These are phyloP conservation scores for Penaeus japonicus DNA, from an alignment of 1,140 invertebrate species.

Conservation along the genomic window DNA sequence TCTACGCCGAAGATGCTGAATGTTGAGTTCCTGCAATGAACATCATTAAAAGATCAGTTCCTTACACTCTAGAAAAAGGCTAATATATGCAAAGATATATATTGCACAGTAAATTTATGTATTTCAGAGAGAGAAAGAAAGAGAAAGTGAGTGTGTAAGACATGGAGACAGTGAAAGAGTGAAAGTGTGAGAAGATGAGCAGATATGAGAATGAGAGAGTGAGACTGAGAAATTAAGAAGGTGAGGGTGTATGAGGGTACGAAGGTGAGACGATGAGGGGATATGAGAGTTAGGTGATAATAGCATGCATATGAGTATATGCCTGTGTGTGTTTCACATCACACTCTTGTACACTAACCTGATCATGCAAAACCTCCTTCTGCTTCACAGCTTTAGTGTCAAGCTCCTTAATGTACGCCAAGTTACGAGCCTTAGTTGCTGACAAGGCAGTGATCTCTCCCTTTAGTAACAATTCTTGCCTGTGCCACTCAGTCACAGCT, in stretches of 20 bases:
- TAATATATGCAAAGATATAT: neutral
- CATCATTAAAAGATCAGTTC: neutral
- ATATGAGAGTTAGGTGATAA: no score
- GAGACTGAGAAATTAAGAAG: no score
- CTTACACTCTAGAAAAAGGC: neutral
- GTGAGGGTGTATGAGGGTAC: no score
- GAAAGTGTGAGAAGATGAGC: no score
- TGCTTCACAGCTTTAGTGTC: constrained; percentile 7
- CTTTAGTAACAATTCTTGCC: constrained; percentile 29
- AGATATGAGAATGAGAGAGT: no score
- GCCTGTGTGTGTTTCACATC: no score
- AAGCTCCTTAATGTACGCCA: constrained; percentile 15
- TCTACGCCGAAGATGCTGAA: constrained; percentile 17
- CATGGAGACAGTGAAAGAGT: no score
- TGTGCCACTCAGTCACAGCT: constrained; percentile 26
- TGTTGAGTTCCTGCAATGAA: neutral
- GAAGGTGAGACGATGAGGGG: no score
- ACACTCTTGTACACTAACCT: neutral
- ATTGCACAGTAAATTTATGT: neutral
- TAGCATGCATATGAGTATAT: no score
- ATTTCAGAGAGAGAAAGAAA: neutral
- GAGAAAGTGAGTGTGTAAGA: no score
- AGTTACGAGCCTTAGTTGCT: constrained; percentile 18
- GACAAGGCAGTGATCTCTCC: constrained; percentile 22
- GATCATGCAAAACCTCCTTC: constrained; percentile 32